A percentile compares a stretch with the other conserved stretches of the same genome.
Conservation (phyloP, 2,888 invertebrate species). For the Himalopsyche japonica region DNA sequence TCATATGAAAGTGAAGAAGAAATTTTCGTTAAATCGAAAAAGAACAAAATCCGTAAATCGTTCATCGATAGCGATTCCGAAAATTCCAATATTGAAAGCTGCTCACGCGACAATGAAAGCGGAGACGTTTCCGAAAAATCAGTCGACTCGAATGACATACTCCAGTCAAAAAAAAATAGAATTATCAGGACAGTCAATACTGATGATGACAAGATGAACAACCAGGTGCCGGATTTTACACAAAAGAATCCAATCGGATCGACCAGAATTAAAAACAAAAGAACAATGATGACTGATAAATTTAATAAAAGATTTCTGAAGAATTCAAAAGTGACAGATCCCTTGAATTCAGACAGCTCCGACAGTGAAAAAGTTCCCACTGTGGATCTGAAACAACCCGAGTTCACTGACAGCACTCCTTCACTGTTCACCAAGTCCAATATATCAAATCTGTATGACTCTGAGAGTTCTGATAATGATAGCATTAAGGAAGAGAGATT, state of each 20-base stretch:
- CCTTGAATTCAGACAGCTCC: slow-evolving; percentile 32
- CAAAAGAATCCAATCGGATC: slow-evolving; percentile 46
- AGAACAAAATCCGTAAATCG: background rate
- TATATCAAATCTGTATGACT: slow-evolving; percentile 58
- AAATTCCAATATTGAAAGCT: background rate
- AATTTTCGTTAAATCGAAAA: background rate
- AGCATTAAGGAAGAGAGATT: background rate
- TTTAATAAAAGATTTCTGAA: slow-evolving; percentile 48
- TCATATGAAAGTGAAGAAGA: background rate
- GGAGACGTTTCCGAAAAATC: background rate
- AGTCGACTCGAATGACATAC: background rate
- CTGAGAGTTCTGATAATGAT: slow-evolving; percentile 60
- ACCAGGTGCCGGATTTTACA: background rate
- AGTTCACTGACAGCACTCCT: background rate
- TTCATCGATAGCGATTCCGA: background rate
- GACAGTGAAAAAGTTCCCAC: slow-evolving; percentile 41
- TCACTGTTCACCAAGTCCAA: slow-evolving; percentile 43
- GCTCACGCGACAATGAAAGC: background rate
- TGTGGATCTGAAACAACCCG: background rate
- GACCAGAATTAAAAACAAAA: slow-evolving; percentile 49
- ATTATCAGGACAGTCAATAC: background rate
- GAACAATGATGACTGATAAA: slow-evolving; percentile 49
- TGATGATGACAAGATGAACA: background rate
- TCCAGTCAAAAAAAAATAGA: background rate
- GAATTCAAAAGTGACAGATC: background rate